phyloP scores from a whole-genome alignment of 1,140 invertebrate genomes.

The Panagrolaimus sp. region DNA sequence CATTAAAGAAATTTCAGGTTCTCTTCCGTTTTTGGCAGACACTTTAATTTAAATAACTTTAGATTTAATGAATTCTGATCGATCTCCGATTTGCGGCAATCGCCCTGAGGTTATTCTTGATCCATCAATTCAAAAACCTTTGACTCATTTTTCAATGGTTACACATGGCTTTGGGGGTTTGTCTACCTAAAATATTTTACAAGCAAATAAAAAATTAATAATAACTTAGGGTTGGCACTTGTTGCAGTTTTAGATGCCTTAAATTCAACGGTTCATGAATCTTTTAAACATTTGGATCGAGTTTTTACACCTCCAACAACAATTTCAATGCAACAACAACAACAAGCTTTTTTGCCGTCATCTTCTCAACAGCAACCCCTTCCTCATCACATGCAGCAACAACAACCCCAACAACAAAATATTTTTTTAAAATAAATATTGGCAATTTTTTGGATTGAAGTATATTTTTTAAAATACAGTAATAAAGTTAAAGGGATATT shows the following conservation, averaged over 20 bases:
- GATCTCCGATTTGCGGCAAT: constrained; percentile 84
- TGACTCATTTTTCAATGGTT: constrained; percentile 78
- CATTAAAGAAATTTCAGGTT: constrained; percentile 83
- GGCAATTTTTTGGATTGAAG: no score
- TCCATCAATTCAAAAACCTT: constrained; percentile 77
- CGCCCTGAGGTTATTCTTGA: constrained; percentile 86
- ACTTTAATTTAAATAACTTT: no score
- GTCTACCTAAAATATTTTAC: no score
- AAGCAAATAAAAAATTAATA: no score
- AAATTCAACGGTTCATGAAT: constrained; percentile 36
- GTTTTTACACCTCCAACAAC: constrained; percentile 16
- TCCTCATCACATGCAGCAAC: no score
- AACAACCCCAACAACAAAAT: no score
- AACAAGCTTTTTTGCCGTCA: not conserved
- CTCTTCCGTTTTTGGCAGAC: no score
- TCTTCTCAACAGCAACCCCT: no score
- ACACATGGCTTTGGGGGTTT: constrained; percentile 43
- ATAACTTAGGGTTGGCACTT: constrained; percentile 28
- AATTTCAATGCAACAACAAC: not conserved
- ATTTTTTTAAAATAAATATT: no score
- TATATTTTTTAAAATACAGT: no score
- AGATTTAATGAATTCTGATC: constrained; percentile 80
- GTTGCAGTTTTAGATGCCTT: constrained; percentile 40
- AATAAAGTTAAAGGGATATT: no score
- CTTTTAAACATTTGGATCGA: constrained; percentile 41